These are phyloP conservation scores for Scaptodrosophila lebanonensis DNA, from an alignment of 1,140 invertebrate species.

Conservation along the genomic window DNA sequence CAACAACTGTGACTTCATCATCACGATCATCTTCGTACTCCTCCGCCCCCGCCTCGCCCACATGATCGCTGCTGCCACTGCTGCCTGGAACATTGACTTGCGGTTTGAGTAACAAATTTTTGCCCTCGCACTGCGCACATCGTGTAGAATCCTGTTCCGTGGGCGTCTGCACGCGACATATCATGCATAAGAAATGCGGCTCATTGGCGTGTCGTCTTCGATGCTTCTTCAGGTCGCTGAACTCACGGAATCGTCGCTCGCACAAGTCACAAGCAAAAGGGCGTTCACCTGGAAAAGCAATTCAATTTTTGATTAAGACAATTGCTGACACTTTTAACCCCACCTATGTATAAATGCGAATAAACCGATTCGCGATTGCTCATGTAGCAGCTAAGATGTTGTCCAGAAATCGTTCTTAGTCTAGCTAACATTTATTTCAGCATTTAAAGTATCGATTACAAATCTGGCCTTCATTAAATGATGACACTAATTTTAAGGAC, in stretches of 20 bases:
- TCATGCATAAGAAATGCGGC: conserved; percentile 81
- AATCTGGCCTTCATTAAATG: too few relatives aligned
- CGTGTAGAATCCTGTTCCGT: conserved; percentile 63
- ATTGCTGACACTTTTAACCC: too few relatives aligned
- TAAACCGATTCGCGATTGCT: too few relatives aligned
- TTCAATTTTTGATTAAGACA: too few relatives aligned
- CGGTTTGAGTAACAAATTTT: conserved; percentile 50
- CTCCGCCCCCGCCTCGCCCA: conserved; percentile 7
- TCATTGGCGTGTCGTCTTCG: conserved; percentile 79
- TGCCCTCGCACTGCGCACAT: conserved; percentile 59
- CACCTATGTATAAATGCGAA: too few relatives aligned
- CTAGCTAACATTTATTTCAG: too few relatives aligned
- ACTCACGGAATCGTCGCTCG: conserved; percentile 80
- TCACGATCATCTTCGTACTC: background rate
- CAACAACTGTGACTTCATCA: conserved; percentile 2
- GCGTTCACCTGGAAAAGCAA: conserved; percentile 71
- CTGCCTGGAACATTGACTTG: conserved; percentile 7
- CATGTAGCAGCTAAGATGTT: background rate
- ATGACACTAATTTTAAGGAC: too few relatives aligned
- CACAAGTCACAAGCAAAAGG: conserved; percentile 78
- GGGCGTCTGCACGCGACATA: conserved; percentile 52
- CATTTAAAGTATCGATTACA: too few relatives aligned
- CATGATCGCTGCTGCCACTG: conserved; percentile 3
- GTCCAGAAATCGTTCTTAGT: too few relatives aligned
- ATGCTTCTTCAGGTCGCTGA: conserved; percentile 78